Evolutionary conservation across 2,113 vertebrate species (phyloP).

Genomic region (Tachysurus vachellii): DNA sequence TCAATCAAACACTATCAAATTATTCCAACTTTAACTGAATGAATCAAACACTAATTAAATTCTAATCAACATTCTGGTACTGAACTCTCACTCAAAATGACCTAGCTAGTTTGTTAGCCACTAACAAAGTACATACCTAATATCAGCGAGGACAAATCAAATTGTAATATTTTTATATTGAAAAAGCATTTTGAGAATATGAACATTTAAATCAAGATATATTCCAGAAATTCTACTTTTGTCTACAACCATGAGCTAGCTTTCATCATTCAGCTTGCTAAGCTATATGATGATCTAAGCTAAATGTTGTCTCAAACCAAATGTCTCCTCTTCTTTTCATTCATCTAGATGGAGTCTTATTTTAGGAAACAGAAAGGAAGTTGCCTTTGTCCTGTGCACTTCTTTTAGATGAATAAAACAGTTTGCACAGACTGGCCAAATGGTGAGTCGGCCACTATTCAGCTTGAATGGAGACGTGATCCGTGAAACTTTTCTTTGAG

Average conservation of each 20-base stretch:
- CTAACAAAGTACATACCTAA: neutral
- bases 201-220: neutral
- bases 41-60: no score
- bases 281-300: neutral
- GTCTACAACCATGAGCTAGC: neutral
- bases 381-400: constrained; percentile 29
- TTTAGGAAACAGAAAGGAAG: neutral
- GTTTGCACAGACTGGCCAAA: constrained; percentile 21
- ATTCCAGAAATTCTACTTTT: neutral
- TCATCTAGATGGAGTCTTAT: neutral
- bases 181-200: neutral
- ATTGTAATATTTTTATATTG: no score
- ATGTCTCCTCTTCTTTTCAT: neutral
- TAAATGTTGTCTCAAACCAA: neutral
- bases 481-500: constrained; percentile 38
- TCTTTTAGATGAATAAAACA: constrained; percentile 28
- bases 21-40: neutral
- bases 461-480: constrained; percentile 31
- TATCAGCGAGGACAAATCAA: neutral
- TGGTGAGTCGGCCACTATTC: constrained; percentile 32
- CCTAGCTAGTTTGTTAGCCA: neutral
- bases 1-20: neutral
- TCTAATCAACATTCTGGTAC: neutral
- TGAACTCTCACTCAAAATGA: neutral
- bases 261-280: neutral